Conservation (phyloP, 2,113 vertebrate genomes). For the Corydoras sp. region DNA sequence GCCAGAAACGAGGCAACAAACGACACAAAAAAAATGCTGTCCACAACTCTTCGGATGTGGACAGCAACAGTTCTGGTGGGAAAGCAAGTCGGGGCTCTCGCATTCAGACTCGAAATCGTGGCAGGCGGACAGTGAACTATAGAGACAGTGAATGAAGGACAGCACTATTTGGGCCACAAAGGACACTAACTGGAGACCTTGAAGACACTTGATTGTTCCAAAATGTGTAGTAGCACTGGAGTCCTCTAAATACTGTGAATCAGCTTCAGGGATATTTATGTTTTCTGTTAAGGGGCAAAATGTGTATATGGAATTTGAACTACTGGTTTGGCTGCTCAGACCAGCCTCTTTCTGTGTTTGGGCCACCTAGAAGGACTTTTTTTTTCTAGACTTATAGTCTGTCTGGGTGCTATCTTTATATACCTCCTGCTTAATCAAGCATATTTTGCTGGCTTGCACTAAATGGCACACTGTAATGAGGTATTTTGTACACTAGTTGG, state of each 20-base stretch:
- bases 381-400: slow-evolving; percentile 54
- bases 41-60: slow-evolving; percentile 39
- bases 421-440: slow-evolving; percentile 71
- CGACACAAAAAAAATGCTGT: background rate
- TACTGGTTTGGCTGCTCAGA: slow-evolving; percentile 59
- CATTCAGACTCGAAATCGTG: slow-evolving; percentile 66
- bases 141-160: slow-evolving; percentile 67
- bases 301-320: slow-evolving; percentile 64
- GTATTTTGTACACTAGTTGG: slow-evolving; percentile 75
- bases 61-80: slow-evolving; percentile 49
- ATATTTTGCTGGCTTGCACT: slow-evolving; percentile 76
- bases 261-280: slow-evolving; percentile 79
- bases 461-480: slow-evolving; percentile 73
- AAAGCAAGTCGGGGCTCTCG: slow-evolving; percentile 39
- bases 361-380: slow-evolving; percentile 54
- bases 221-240: slow-evolving; percentile 71
- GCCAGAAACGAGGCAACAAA: slow-evolving; percentile 35
- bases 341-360: slow-evolving; percentile 54
- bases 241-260: slow-evolving; percentile 74
- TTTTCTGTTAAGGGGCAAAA: slow-evolving; percentile 68
- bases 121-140: slow-evolving; percentile 66
- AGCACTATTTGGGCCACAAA: slow-evolving; percentile 3
- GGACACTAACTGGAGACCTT: slow-evolving; percentile 59
- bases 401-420: slow-evolving; percentile 74
- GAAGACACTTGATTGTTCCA: slow-evolving; percentile 59